These are phyloP conservation scores for Allacma fusca DNA, from an alignment of 2,888 invertebrate species.

Conservation along the genomic window DNA sequence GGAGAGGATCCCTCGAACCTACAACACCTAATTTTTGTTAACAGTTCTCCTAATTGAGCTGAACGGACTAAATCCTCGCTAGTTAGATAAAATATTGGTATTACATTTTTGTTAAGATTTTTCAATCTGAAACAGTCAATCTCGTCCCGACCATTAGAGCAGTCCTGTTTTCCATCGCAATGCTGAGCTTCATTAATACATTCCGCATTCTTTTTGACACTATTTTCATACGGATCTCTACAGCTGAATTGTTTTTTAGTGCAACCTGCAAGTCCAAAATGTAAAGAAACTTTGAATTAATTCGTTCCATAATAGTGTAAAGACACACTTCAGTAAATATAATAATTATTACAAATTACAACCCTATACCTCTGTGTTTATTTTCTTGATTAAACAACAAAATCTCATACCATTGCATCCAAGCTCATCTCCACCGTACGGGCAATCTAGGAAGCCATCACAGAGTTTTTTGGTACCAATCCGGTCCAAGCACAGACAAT, in stretches of 20 bases:
- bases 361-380: too few species aligned
- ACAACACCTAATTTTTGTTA: too few species aligned
- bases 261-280: constrained; percentile 31
- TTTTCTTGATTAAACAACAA: not conserved
- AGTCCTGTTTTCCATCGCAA: constrained; percentile 75
- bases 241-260: constrained; percentile 40
- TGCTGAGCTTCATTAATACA: constrained; percentile 72
- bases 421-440: constrained; percentile 49
- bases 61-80: too few species aligned
- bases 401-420: constrained; percentile 41
- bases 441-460: constrained; percentile 77
- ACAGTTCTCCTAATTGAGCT: too few species aligned
- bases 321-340: not conserved
- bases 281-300: not conserved
- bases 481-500: constrained; percentile 77
- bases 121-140: constrained; percentile 69
- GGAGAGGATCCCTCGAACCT: constrained; percentile 50
- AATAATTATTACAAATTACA: too few species aligned
- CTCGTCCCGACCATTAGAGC: constrained; percentile 79
- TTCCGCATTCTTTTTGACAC: constrained; percentile 63
- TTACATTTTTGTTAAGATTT: constrained; percentile 45
- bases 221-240: constrained; percentile 29
- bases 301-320: not conserved
- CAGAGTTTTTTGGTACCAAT: constrained; percentile 74
- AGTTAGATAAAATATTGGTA: too few species aligned